These are phyloP conservation scores for Cottus gobio DNA, from an alignment of 2,113 vertebrate genomes.

Conservation along the genomic window DNA sequence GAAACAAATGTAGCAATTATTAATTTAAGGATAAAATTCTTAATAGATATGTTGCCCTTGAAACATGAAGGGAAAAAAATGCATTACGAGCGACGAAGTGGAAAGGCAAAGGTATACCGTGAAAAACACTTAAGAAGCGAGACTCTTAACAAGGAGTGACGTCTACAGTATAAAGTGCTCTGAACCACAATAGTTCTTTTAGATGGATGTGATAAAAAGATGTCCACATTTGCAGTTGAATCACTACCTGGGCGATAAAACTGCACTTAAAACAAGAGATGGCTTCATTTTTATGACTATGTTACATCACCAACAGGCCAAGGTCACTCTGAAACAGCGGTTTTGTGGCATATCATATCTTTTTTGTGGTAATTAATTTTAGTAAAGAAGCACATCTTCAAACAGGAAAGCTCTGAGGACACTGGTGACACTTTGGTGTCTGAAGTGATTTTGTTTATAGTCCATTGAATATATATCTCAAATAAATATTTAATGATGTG, in stretches of 20 bases:
- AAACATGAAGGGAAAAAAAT: constrained; percentile 5
- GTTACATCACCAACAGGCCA: constrained; percentile 46
- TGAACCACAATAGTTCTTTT: constrained; percentile 2
- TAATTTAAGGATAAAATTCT: not conserved
- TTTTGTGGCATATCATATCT: constrained; percentile 53
- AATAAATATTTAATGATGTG: constrained; percentile 20
- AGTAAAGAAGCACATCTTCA: constrained; percentile 28
- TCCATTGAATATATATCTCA: constrained; percentile 13
- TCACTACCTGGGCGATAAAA: constrained; percentile 37
- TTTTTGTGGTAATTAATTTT: constrained; percentile 52
- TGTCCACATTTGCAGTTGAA: constrained; percentile 23
- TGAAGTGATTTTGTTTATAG: constrained; percentile 26
- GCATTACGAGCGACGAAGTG: not conserved
- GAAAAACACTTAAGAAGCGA: not conserved
- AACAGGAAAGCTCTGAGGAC: constrained; percentile 36
- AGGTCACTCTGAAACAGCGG: constrained; percentile 54
- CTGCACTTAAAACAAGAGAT: constrained; percentile 46
- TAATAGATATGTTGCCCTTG: not conserved
- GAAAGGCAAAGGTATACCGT: not conserved
- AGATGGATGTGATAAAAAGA: constrained; percentile 28
- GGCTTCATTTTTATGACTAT: constrained; percentile 34
- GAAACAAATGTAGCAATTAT: not conserved
- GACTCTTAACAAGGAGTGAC: constrained; percentile 12
- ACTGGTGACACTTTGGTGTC: constrained; percentile 42
- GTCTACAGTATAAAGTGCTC: not conserved